A percentile compares a stretch with the other conserved stretches of the same genome.
phyloP scores from a whole-genome alignment of 2,797 vertebrate species.

The Percopsis omiscomaycus region DNA sequence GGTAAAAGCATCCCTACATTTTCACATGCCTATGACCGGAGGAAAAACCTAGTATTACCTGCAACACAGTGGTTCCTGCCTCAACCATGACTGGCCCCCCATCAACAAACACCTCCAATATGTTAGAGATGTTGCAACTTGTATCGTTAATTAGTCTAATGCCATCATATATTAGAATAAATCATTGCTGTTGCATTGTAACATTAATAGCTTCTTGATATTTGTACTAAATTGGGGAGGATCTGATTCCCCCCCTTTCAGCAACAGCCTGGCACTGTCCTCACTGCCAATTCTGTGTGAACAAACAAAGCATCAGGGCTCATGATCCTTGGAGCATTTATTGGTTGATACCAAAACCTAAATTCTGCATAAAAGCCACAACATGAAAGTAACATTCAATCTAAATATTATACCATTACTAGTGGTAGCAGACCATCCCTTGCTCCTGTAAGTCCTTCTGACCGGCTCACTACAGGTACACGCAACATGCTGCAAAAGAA shows the following conservation, averaged over 20 bases:
- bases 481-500: slow-evolving; percentile 81
- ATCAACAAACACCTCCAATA: slow-evolving; percentile 90
- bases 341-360: slow-evolving; percentile 4
- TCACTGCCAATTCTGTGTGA: slow-evolving; percentile 29
- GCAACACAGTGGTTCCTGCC: slow-evolving; percentile 88
- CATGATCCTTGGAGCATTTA: background rate
- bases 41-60: slow-evolving; percentile 67
- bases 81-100: slow-evolving; percentile 85
- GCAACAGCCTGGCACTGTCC: slow-evolving; percentile 38
- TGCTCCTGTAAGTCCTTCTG: slow-evolving; percentile 66
- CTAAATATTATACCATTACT: slow-evolving; percentile 73
- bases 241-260: slow-evolving; percentile 1
- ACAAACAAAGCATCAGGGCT: slow-evolving; percentile 14
- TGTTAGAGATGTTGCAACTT: slow-evolving; percentile 56
- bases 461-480: slow-evolving; percentile 74
- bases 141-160: slow-evolving; percentile 30
- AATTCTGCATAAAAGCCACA: slow-evolving; percentile 10
- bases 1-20: slow-evolving; percentile 83
- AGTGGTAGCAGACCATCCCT: slow-evolving; percentile 48
- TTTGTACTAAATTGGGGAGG: slow-evolving; percentile 7
- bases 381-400: background rate
- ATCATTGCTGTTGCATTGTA: background rate
- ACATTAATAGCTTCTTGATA: background rate
- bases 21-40: slow-evolving; percentile 84
- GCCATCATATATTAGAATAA: background rate